phyloP scores from a whole-genome alignment of 2,113 vertebrate species.

The Muntiacus reevesi region DNA sequence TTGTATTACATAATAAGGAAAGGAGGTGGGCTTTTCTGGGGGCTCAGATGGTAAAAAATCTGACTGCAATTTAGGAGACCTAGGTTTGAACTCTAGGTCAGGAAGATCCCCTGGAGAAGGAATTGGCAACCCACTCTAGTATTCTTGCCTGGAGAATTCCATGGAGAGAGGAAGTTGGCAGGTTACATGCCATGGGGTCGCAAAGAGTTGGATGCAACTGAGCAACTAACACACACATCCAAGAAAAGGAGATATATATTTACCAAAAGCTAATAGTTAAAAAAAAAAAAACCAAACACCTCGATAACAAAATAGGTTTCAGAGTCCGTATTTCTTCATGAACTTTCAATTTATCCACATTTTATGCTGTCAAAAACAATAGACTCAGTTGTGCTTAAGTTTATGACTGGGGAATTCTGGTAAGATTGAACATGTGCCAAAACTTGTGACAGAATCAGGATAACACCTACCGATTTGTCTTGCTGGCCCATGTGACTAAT shows the following conservation, averaged over 20 bases:
- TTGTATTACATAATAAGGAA: background rate
- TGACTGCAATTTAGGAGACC: background rate
- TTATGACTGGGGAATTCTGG: constrained; percentile 47
- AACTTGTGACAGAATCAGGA: constrained; percentile 48
- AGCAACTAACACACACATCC: background rate
- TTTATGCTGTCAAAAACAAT: constrained; percentile 70
- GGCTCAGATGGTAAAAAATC: background rate
- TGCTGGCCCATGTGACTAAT: constrained; percentile 21
- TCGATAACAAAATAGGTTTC: constrained; percentile 41
- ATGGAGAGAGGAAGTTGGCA: background rate
- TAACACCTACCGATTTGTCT: background rate
- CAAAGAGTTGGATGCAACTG: background rate
- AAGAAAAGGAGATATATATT: constrained; percentile 40
- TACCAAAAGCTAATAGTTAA: constrained; percentile 54
- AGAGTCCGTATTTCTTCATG: constrained; percentile 58
- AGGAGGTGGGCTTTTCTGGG: background rate
- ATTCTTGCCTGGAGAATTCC: background rate
- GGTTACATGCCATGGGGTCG: background rate
- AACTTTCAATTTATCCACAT: constrained; percentile 54
- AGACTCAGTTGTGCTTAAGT: constrained; percentile 58
- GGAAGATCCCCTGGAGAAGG: background rate
- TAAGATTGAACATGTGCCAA: constrained; percentile 55
- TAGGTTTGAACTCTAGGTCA: background rate
- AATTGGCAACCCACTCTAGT: background rate
- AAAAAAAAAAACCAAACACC: background rate